Evolutionary conservation across 2,888 invertebrate genomes (phyloP).

Genomic region (Cryptus armator): DNA sequence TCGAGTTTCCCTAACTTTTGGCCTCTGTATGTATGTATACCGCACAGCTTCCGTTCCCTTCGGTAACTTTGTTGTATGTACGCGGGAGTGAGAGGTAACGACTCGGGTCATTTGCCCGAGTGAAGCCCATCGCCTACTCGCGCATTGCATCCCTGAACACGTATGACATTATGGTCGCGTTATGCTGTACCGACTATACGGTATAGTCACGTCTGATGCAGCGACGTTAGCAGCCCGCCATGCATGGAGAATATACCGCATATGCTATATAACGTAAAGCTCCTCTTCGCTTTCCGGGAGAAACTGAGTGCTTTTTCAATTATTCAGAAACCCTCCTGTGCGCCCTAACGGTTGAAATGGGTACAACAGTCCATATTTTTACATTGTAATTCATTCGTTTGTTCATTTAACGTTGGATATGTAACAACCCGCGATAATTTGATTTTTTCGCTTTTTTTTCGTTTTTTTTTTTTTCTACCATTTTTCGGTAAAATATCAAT

Average conservation of each 20-base stretch:
- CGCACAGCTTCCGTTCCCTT: not conserved
- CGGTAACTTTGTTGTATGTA: constrained; percentile 13
- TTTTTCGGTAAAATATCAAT: too few species aligned
- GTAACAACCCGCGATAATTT: too few species aligned
- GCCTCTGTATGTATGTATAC: not conserved
- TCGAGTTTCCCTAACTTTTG: constrained; percentile 58
- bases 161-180: constrained; percentile 49
- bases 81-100: constrained; percentile 22
- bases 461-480: too few species aligned
- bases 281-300: not conserved
- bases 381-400: not conserved
- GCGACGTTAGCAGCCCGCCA: not conserved
- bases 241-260: not conserved
- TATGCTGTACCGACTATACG: constrained; percentile 30
- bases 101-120: constrained; percentile 35
- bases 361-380: not conserved
- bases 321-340: not conserved
- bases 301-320: constrained; percentile 12
- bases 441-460: too few species aligned
- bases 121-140: constrained; percentile 9
- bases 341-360: not conserved
- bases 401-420: too few species aligned
- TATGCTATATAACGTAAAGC: not conserved
- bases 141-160: constrained; percentile 17
- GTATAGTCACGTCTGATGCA: constrained; percentile 2